Conservation (phyloP, 2,888 invertebrate genomes). For the Ctena decussata region DNA sequence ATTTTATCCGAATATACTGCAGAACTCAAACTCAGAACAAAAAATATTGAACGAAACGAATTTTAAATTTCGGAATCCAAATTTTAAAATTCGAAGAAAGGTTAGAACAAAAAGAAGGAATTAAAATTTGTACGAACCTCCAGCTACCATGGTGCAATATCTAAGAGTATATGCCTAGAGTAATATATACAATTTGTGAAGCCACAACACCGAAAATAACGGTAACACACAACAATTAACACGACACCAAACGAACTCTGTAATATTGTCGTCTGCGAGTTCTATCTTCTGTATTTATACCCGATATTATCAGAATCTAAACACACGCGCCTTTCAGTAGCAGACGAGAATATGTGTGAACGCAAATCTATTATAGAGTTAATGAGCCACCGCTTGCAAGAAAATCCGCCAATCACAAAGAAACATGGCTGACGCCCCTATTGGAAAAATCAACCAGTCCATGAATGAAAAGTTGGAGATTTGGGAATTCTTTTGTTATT, state of each 20-base stretch:
- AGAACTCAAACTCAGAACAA: too few species aligned
- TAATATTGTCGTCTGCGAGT: constrained; percentile 11
- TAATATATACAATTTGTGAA: constrained; percentile 9
- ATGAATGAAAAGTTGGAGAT: background rate
- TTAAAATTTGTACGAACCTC: constrained; percentile 31
- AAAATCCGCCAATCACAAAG: constrained; percentile 51
- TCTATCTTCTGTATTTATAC: constrained; percentile 31
- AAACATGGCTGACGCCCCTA: constrained; percentile 7
- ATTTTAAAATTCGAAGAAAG: background rate
- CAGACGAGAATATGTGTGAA: constrained; percentile 50
- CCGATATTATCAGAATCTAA: background rate
- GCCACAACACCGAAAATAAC: constrained; percentile 30
- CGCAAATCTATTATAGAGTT: constrained; percentile 49
- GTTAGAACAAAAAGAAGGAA: background rate
- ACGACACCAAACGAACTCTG: constrained; percentile 32
- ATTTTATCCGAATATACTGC: too few species aligned
- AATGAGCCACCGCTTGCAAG: constrained; percentile 48
- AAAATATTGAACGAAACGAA: background rate
- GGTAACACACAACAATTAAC: background rate
- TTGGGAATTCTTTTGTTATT: constrained; percentile 33
- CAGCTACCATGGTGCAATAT: constrained; percentile 36
- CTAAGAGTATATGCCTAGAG: background rate
- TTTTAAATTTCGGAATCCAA: background rate
- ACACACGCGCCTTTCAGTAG: constrained; percentile 7
- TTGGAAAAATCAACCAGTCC: constrained; percentile 29